Percentiles rank a stretch among this genome's conserved stretches.
These are phyloP conservation scores for Chaetogeoica ovagalla DNA, from an alignment of 2,888 invertebrate species.

Conservation along the genomic window DNA sequence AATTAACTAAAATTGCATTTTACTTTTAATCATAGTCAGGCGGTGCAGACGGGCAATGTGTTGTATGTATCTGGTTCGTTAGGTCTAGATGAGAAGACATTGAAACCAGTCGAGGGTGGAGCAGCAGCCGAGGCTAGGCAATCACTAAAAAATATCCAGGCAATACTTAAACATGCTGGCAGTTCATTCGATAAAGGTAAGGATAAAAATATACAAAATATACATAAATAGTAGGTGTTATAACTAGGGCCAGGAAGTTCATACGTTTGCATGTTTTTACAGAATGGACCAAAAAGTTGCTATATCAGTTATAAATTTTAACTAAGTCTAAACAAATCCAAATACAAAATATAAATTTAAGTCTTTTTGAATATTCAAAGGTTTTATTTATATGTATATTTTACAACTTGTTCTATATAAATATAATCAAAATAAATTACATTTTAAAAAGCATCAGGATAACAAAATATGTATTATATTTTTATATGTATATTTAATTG, in stretches of 20 bases:
- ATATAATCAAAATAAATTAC: too few relatives aligned
- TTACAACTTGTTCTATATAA: too few relatives aligned
- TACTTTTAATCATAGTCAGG: slow-evolving; percentile 69
- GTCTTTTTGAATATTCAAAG: too few relatives aligned
- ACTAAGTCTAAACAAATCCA: too few relatives aligned
- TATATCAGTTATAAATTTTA: too few relatives aligned
- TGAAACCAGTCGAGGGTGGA: slow-evolving; percentile 74
- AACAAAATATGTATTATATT: too few relatives aligned
- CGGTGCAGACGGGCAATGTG: slow-evolving; percentile 65
- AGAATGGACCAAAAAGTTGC: too few relatives aligned
- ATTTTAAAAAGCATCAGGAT: too few relatives aligned
- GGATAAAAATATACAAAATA: not conserved
- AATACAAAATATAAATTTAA: too few relatives aligned
- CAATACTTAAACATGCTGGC: slow-evolving; percentile 63
- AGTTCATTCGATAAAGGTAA: slow-evolving; percentile 38
- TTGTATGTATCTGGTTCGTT: slow-evolving; percentile 62
- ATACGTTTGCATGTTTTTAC: too few relatives aligned
- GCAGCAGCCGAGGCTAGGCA: slow-evolving; percentile 73
- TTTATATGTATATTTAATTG: too few relatives aligned
- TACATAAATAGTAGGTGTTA: not conserved
- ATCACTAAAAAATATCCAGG: slow-evolving; percentile 77
- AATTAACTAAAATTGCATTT: slow-evolving; percentile 44
- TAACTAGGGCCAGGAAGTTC: not conserved
- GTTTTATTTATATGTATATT: too few relatives aligned
- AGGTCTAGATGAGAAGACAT: slow-evolving; percentile 73